phyloP scores from a whole-genome alignment of 1,140 invertebrate species.

The Drosophila biarmipes region DNA sequence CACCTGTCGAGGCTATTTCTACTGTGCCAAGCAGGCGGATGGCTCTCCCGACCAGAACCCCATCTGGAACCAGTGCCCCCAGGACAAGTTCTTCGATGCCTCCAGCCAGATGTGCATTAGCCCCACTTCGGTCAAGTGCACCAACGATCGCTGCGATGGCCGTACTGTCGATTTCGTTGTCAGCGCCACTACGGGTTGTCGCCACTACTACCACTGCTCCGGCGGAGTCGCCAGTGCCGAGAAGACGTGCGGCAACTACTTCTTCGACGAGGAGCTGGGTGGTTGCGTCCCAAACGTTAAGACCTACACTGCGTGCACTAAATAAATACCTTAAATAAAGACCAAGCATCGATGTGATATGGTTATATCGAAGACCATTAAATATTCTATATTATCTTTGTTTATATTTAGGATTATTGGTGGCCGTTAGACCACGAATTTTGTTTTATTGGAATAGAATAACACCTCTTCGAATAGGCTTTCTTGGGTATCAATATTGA shows the following conservation, averaged over 20 bases:
- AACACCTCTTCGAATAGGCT: too few relatives aligned
- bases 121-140: constrained; percentile 48
- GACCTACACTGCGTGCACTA: constrained; percentile 28
- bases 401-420: too few relatives aligned
- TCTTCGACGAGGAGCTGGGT: constrained; percentile 53
- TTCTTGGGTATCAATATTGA: too few relatives aligned
- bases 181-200: constrained; percentile 52
- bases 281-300: constrained; percentile 35
- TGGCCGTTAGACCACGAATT: background rate
- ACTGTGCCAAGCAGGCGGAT: constrained; percentile 35
- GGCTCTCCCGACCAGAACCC: constrained; percentile 50
- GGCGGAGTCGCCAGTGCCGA: constrained; percentile 44
- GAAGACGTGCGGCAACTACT: constrained; percentile 54
- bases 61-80: constrained; percentile 46
- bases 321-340: background rate
- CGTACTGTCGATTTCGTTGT: constrained; percentile 49
- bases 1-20: constrained; percentile 73
- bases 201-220: constrained; percentile 56
- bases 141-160: constrained; percentile 70
- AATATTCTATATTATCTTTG: too few relatives aligned
- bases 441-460: too few relatives aligned
- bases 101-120: constrained; percentile 30
- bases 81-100: constrained; percentile 62
- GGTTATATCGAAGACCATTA: too few relatives aligned
- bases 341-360: background rate